These are phyloP conservation scores for Drosophila trapezifrons DNA, from an alignment of 1,140 invertebrate species.

Conservation along the genomic window DNA sequence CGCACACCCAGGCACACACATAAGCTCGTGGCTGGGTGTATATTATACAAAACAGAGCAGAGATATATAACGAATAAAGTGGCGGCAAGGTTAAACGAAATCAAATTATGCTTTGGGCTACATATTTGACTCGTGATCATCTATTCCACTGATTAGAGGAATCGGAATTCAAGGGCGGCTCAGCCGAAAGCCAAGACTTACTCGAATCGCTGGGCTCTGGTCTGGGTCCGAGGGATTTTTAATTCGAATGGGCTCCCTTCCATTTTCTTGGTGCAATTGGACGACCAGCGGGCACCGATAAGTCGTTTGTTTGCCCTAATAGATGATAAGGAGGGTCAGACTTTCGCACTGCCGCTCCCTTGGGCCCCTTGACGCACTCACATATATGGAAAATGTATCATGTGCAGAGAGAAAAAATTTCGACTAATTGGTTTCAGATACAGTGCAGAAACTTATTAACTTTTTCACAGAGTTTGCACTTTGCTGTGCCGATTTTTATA, in stretches of 20 bases:
- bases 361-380: conserved; percentile 4
- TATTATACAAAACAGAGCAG: conserved; percentile 12
- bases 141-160: conserved; percentile 33
- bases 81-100: conserved; percentile 50
- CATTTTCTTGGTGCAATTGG: conserved; percentile 26
- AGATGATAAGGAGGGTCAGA: conserved; percentile 52
- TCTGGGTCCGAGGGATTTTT: conserved; percentile 1
- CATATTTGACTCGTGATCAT: conserved; percentile 36
- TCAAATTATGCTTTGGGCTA: conserved; percentile 51
- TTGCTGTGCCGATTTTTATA: too few species aligned
- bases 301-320: conserved; percentile 42
- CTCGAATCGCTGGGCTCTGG: conserved; percentile 5
- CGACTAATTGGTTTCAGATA: too few species aligned
- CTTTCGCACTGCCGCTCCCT: conserved; percentile 46
- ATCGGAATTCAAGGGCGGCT: conserved; percentile 26
- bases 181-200: conserved; percentile 13
- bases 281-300: conserved; percentile 20
- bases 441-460: too few species aligned
- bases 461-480: too few species aligned
- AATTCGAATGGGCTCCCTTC: conserved; percentile 7
- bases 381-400: conserved; percentile 17
- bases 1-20: conserved; percentile 6
- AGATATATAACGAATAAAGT: conserved; percentile 43
- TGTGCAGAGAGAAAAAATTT: conserved; percentile 10
- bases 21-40: neutral